These are phyloP conservation scores for Hirtodrosophila duncani DNA, from an alignment of 2,888 invertebrate genomes.

Conservation along the genomic window DNA sequence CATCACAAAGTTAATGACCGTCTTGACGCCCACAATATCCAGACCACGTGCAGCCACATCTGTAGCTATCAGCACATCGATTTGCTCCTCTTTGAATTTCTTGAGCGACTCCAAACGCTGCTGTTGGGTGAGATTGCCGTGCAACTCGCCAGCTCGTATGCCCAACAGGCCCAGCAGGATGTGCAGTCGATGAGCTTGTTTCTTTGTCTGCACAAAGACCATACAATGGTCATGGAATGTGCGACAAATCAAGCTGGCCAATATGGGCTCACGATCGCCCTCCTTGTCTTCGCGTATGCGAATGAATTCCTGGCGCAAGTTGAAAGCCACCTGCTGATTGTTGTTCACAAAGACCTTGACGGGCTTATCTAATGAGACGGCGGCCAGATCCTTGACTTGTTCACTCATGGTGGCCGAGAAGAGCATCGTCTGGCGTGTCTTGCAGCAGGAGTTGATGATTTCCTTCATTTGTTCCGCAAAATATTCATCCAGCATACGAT, in stretches of 20 bases:
- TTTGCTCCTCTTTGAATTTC: conserved; percentile 90
- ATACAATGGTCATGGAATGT: conserved; percentile 95
- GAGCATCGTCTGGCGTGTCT: conserved; percentile 95
- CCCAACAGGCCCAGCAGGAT: conserved; percentile 94
- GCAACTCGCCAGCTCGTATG: conserved; percentile 91
- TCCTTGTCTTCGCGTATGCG: conserved; percentile 93
- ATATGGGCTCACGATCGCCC: conserved; percentile 93
- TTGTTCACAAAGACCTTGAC: conserved; percentile 97
- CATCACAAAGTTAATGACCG: conserved; percentile 97
- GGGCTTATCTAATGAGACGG: conserved; percentile 94
- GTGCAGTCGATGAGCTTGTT: conserved; percentile 95
- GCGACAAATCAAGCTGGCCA: conserved; percentile 89
- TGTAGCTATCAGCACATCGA: conserved; percentile 94
- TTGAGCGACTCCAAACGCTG: conserved; percentile 93
- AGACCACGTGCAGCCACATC: conserved; percentile 95
- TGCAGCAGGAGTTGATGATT: conserved; percentile 94
- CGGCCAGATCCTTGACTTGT: conserved; percentile 95
- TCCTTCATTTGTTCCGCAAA: conserved; percentile 99
- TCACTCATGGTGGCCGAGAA: conserved; percentile 99
- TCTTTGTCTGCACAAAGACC: conserved; percentile 97
- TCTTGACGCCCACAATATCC: conserved; percentile 97
- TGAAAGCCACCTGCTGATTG: conserved; percentile 96
- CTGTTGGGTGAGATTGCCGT: conserved; percentile 97
- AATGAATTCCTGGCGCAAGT: conserved; percentile 97
- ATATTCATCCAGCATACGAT: conserved; percentile 97